Evolutionary conservation across 2,888 invertebrate species (phyloP).

Genomic region (Erebia ligea): DNA sequence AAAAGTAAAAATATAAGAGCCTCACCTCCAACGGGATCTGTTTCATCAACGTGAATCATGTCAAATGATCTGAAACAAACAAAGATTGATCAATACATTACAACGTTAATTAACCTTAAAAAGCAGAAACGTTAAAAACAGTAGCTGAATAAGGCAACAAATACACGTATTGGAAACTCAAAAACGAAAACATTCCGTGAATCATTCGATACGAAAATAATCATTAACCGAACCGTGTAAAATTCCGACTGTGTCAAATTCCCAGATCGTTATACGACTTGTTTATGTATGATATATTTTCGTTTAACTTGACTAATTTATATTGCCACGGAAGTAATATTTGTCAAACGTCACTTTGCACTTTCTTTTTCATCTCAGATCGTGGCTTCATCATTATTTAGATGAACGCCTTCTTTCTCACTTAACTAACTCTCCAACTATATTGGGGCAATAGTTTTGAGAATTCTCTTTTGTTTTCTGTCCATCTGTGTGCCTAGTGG

Average conservation of each 20-base stretch:
- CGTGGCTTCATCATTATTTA: conserved; percentile 18
- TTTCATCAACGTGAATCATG: conserved; percentile 96
- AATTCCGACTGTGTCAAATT: conserved; percentile 26
- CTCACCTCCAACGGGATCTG: conserved; percentile 95
- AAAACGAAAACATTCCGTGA: conserved; percentile 28
- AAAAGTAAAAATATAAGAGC: conserved; percentile 26
- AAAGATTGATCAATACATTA: conserved; percentile 11
- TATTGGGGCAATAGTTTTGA: no score
- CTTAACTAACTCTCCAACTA: neutral
- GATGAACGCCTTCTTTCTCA: neutral
- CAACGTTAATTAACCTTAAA: neutral
- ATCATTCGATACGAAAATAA: conserved; percentile 30
- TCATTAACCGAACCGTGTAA: conserved; percentile 26
- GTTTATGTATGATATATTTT: conserved; percentile 12
- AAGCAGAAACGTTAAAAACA: no score
- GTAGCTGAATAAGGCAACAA: conserved; percentile 4
- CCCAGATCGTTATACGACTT: conserved; percentile 1
- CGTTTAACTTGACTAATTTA: conserved; percentile 17
- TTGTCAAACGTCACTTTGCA: conserved; percentile 20
- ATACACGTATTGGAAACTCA: conserved; percentile 4
- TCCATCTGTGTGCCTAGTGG: no score
- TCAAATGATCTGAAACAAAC: conserved; percentile 75
- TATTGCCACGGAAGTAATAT: conserved; percentile 12
- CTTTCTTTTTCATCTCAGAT: conserved; percentile 16
- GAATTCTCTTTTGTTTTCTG: neutral